Conservation (phyloP, 2,797 vertebrate species). For the Hyperoplus immaculatus region DNA sequence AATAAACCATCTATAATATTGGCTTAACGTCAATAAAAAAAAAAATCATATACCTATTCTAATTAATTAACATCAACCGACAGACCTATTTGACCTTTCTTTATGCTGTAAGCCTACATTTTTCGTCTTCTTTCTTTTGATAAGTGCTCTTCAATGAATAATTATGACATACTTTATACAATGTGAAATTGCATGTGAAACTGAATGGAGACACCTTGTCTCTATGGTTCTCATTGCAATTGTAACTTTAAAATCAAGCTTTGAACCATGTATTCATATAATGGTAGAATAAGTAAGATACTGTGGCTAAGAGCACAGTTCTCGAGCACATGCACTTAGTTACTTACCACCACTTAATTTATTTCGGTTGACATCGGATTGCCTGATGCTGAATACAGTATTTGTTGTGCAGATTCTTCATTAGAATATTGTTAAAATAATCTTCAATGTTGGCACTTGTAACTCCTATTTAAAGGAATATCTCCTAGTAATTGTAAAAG, state of each 20-base stretch:
- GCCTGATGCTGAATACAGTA: not conserved
- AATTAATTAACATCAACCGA: not conserved
- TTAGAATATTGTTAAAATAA: not conserved
- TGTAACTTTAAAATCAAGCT: conserved; percentile 7
- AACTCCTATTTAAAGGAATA: not conserved
- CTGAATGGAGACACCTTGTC: not conserved
- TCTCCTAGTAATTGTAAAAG: not conserved
- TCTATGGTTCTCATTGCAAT: too few species aligned
- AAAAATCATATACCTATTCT: not conserved
- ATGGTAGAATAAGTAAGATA: too few species aligned
- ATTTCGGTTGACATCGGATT: not conserved
- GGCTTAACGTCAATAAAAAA: too few species aligned
- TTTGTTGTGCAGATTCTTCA: not conserved
- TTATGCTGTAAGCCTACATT: not conserved
- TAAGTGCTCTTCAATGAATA: not conserved
- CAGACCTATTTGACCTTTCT: not conserved
- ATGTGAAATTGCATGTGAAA: not conserved
- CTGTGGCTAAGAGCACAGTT: too few species aligned
- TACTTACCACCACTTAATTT: not conserved
- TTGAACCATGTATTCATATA: too few species aligned
- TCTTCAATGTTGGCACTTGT: too few species aligned
- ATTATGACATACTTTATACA: not conserved
- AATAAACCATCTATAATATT: too few species aligned
- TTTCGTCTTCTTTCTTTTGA: not conserved
- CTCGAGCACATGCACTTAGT: too few species aligned